Percentiles rank a stretch among this genome's conserved stretches.
These are phyloP conservation scores for Artemia sinica DNA, from an alignment of 2,888 invertebrate genomes.

Conservation along the genomic window DNA sequence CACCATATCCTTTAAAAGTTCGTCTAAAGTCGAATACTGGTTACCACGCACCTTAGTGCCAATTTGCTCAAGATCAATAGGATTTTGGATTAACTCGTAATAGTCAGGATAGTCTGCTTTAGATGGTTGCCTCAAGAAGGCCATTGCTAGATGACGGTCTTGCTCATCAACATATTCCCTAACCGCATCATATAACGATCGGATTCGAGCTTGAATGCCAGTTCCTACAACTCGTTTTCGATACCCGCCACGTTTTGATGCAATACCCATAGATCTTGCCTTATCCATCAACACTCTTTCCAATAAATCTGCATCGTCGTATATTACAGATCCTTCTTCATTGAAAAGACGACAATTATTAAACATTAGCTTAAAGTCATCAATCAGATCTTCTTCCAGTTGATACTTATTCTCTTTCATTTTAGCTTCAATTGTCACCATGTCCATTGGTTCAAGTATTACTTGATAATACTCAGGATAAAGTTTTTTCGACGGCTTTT, in stretches of 20 bases:
- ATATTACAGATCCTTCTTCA: slow-evolving; percentile 86
- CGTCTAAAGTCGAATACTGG: slow-evolving; percentile 61
- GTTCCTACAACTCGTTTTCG: slow-evolving; percentile 8
- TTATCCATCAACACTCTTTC: slow-evolving; percentile 69
- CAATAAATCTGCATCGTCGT: slow-evolving; percentile 75
- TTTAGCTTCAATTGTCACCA: slow-evolving; percentile 77
- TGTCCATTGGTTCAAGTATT: slow-evolving; percentile 81
- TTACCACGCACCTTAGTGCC: slow-evolving; percentile 62
- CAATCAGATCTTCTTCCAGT: slow-evolving; percentile 41
- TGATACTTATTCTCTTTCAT: slow-evolving; percentile 45
- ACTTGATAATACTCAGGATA: slow-evolving; percentile 92
- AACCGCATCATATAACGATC: slow-evolving; percentile 65
- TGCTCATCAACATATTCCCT: slow-evolving; percentile 71
- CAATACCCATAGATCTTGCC: slow-evolving; percentile 51
- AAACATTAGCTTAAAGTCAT: slow-evolving; percentile 74
- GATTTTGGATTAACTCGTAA: slow-evolving; percentile 87
- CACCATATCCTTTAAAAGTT: slow-evolving; percentile 69
- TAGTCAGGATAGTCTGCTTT: slow-evolving; percentile 90
- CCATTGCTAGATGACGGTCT: slow-evolving; percentile 72
- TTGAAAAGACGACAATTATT: slow-evolving; percentile 91
- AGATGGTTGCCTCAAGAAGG: slow-evolving; percentile 86
- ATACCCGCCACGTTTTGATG: slow-evolving; percentile 26
- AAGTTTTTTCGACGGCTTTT: slow-evolving; percentile 80
- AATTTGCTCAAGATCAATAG: slow-evolving; percentile 89
- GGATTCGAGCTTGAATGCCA: neutral